Conservation (phyloP, 2,888 invertebrate species). For the Tricholauxania praeusta region DNA sequence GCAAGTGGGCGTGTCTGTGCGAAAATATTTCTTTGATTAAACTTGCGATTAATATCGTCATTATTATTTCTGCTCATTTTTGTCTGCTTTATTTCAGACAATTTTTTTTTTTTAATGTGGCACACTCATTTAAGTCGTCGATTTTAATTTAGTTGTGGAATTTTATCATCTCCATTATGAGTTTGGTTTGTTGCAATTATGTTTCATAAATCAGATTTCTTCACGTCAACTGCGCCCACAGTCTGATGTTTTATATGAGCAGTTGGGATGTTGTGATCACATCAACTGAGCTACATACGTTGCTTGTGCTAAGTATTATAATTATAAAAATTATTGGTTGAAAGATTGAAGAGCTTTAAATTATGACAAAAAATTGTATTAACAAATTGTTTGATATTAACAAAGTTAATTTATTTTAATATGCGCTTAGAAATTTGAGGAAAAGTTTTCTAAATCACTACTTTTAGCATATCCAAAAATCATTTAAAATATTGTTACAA, state of each 20-base stretch:
- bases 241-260: background rate
- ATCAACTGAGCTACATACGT: background rate
- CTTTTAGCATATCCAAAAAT: no score
- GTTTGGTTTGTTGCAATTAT: conserved; percentile 32
- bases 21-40: conserved; percentile 50
- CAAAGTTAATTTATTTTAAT: no score
- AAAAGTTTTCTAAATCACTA: no score
- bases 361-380: no score
- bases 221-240: background rate
- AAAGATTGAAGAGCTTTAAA: background rate
- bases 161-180: conserved; percentile 31
- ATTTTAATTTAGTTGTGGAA: conserved; percentile 8
- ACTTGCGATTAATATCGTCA: conserved; percentile 49
- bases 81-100: background rate
- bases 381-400: no score
- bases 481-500: no score
- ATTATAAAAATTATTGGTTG: conserved; percentile 36
- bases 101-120: background rate
- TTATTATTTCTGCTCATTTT: conserved; percentile 35
- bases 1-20: conserved; percentile 48
- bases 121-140: background rate
- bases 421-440: no score
- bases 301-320: conserved; percentile 15
- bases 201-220: conserved; percentile 36
- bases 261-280: background rate